Evolutionary conservation across 2,888 invertebrate species (phyloP).

Genomic region (Drosophila fungiperda): DNA sequence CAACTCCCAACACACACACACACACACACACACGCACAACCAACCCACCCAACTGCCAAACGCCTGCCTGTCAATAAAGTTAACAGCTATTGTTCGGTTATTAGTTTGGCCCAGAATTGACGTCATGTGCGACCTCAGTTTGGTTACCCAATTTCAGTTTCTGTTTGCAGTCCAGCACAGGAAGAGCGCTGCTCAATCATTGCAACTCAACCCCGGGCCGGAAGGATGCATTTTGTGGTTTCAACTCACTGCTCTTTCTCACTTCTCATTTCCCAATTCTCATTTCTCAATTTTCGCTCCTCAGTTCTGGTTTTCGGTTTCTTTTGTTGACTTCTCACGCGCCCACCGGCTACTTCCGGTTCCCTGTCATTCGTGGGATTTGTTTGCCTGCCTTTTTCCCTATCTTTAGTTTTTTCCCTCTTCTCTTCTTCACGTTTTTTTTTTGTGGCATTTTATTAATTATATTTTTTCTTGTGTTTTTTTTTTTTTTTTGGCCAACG

Average conservation of each 20-base stretch:
- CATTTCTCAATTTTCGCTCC: background rate
- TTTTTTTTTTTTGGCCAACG: constrained; percentile 22
- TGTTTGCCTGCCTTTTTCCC: constrained; percentile 42
- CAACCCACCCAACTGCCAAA: background rate
- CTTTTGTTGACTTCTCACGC: constrained; percentile 35
- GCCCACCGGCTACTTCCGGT: constrained; percentile 45
- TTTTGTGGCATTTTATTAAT: constrained; percentile 43
- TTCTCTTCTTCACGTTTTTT: background rate
- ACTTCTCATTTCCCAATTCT: background rate
- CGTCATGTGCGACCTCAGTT: constrained; percentile 34
- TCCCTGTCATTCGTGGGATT: constrained; percentile 49
- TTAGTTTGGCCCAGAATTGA: constrained; percentile 48
- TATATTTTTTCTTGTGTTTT: constrained; percentile 36
- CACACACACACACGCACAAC: background rate
- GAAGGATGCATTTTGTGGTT: constrained; percentile 59
- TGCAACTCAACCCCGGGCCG: constrained; percentile 33
- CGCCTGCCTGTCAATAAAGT: background rate
- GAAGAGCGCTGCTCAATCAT: constrained; percentile 45
- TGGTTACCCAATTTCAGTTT: constrained; percentile 18
- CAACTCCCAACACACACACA: background rate
- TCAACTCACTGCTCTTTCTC: background rate
- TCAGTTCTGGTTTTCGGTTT: constrained; percentile 22
- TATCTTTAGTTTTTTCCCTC: background rate
- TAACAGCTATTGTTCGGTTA: constrained; percentile 41
- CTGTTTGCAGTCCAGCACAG: constrained; percentile 27